phyloP scores from a whole-genome alignment of 2,888 invertebrate genomes.

The Boloria euphrosyne region DNA sequence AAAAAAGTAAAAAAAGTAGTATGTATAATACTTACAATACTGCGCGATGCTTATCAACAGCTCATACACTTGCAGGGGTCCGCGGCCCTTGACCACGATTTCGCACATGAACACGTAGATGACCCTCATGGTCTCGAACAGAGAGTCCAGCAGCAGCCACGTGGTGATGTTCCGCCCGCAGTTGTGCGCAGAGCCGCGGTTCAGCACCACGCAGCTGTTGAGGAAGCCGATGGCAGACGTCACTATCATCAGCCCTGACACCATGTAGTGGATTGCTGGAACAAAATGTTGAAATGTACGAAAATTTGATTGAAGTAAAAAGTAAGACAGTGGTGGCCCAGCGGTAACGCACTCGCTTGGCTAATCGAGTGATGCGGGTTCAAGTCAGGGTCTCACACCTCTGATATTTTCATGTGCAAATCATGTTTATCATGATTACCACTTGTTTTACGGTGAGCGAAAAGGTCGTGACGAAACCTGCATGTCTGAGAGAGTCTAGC shows the following conservation, averaged over 20 bases:
- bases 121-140: slow-evolving; percentile 72
- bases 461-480: too few species aligned
- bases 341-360: too few species aligned
- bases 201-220: slow-evolving; percentile 67
- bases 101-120: slow-evolving; percentile 70
- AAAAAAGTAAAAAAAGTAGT: slow-evolving; percentile 5
- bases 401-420: too few species aligned
- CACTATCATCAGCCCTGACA: slow-evolving; percentile 63
- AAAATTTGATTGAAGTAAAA: background rate
- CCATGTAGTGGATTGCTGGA: slow-evolving; percentile 69
- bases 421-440: too few species aligned
- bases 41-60: slow-evolving; percentile 66
- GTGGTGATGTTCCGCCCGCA: slow-evolving; percentile 63
- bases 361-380: too few species aligned
- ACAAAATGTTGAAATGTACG: slow-evolving; percentile 17
- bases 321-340: too few species aligned
- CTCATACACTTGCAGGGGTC: slow-evolving; percentile 64
- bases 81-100: slow-evolving; percentile 62
- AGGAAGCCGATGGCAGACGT: slow-evolving; percentile 68
- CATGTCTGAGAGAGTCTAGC: too few species aligned
- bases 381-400: too few species aligned
- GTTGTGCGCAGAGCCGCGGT: slow-evolving; percentile 56
- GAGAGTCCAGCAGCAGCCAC: slow-evolving; percentile 70
- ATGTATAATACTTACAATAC: slow-evolving; percentile 57
- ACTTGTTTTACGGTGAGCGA: too few species aligned